phyloP scores from a whole-genome alignment of 2,113 vertebrate species.

The Macaca nemestrina region DNA sequence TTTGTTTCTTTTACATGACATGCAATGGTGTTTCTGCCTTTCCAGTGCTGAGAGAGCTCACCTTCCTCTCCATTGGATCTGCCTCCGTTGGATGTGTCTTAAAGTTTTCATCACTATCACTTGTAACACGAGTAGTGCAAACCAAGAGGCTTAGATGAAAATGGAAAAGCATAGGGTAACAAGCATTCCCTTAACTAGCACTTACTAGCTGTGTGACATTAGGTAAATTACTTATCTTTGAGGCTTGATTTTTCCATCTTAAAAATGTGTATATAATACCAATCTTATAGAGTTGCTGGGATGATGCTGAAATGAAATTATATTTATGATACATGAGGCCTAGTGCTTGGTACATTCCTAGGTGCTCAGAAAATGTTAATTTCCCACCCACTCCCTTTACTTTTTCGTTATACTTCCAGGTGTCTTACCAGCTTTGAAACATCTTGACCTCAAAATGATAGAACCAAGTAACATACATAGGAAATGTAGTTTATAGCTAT shows the following conservation, averaged over 20 bases:
- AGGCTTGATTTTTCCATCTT: slow-evolving; percentile 7
- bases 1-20: slow-evolving; percentile 9
- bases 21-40: background rate
- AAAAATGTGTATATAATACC: background rate
- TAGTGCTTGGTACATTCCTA: background rate
- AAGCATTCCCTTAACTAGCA: background rate
- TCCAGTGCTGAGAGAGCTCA: background rate
- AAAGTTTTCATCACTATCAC: background rate
- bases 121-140: background rate
- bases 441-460: background rate
- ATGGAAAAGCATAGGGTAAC: background rate
- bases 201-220: background rate
- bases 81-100: background rate
- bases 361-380: background rate
- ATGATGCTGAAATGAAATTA: background rate
- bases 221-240: background rate
- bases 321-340: background rate
- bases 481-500: background rate
- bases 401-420: background rate
- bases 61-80: background rate
- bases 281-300: background rate
- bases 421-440: background rate
- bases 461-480: background rate
- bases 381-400: background rate
- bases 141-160: background rate